Evolutionary conservation across 1,140 invertebrate species (phyloP), one percentile per base, ranked within the genome.

Genomic region (Bombus pascuorum): DNA sequence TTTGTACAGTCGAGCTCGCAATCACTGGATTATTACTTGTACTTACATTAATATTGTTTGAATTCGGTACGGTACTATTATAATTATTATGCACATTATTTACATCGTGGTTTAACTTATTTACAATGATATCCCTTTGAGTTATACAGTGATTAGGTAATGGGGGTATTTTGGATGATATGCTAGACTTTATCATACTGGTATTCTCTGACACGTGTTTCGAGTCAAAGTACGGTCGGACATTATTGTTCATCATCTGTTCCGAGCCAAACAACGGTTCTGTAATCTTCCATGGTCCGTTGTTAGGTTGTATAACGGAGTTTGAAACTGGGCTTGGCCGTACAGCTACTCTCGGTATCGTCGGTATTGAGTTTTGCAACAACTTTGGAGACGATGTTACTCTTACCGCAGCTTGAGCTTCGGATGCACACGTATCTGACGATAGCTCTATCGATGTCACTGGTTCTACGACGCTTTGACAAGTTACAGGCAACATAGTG

Each of bases 181-280:
- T 89, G 90, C 93, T 95, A 18, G 94, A 93, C 32, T 95, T 95
- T 81, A 95, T 95, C 94, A 95, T 95, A 59, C 94, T 95, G 10
- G 94, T 95, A 71, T 95, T 95, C 66, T 95, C 93, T 0, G 94
- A 94, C 6, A 95, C 94, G 42, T 94, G 92, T 57, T 95, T 95
- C 0, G 94, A 95, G 39, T 95, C 94, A 22, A 94, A 94, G 47
- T 95, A 95, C 0, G 94, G 94, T 44, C 94, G 86, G 4, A 92
- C 92, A 65, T 81, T 93, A 72, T 93, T 93, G 74, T 81, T 93
- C 37, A 94, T 93, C 18, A 90, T 87, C 71, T 95, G 93, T 39
- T 94, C 93, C 3, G 91, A 78, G 1, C 90, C 91, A 6, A 95
- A 91, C 0, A 93, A 3, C 13, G 93, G 85, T n/a, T 95, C 94